Conservation (phyloP, 2,888 invertebrate genomes). For the Idaea straminata region DNA sequence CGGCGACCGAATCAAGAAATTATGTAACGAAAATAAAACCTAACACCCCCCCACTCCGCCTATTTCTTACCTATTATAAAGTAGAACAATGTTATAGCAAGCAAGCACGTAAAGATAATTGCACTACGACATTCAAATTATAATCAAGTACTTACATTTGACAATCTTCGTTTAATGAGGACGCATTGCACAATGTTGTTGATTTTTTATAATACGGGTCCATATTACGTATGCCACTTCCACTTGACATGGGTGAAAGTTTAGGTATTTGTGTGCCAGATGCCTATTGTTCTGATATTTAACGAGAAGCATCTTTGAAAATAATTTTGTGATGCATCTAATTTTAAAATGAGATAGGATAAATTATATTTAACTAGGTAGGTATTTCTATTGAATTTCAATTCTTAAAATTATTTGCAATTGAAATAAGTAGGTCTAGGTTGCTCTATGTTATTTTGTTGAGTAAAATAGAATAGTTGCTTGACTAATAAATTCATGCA, state of each 20-base stretch:
- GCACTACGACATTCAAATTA: constrained; percentile 15
- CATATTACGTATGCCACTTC: constrained; percentile 42
- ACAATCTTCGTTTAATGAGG: constrained; percentile 15
- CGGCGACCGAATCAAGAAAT: too few species aligned
- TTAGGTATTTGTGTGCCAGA: constrained; percentile 42
- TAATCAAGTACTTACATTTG: constrained; percentile 10
- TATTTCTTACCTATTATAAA: background rate
- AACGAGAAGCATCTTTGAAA: constrained; percentile 14
- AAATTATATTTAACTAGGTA: background rate
- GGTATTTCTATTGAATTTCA: background rate
- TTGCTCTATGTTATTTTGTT: background rate
- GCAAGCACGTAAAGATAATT: background rate
- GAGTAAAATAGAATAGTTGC: background rate
- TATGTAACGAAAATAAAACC: too few species aligned
- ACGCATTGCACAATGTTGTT: constrained; percentile 42
- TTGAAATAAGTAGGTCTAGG: background rate
- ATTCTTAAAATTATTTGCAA: background rate
- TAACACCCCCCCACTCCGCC: too few species aligned
- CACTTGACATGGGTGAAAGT: constrained; percentile 35
- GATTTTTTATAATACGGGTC: constrained; percentile 33
- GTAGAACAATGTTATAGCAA: background rate
- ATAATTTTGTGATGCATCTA: constrained; percentile 3
- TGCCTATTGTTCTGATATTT: constrained; percentile 39
- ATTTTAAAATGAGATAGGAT: background rate
- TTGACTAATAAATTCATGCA: background rate